Evolutionary conservation across 2,113 vertebrate genomes (phyloP).

Genomic region (Aleadryas rufinucha): DNA sequence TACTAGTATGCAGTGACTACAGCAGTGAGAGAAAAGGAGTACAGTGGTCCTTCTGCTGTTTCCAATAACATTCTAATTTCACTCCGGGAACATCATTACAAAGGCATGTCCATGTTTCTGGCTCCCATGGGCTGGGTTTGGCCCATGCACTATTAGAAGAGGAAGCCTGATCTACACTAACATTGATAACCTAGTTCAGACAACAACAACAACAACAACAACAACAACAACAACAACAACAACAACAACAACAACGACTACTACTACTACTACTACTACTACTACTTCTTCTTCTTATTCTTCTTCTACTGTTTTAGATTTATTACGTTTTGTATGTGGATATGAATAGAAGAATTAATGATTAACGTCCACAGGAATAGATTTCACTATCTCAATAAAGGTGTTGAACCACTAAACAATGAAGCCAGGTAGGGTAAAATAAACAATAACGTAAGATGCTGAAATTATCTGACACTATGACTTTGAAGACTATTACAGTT

Average conservation of each 20-base stretch:
- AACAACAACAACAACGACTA: not conserved
- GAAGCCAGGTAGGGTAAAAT: not conserved
- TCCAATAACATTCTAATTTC: not conserved
- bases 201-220: not conserved
- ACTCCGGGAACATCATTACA: not conserved
- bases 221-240: no score
- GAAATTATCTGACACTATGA: not conserved
- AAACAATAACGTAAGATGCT: not conserved
- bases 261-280: not conserved
- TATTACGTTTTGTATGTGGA: not conserved
- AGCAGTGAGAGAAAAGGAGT: not conserved
- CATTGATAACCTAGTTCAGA: not conserved
- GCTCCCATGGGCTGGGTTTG: not conserved
- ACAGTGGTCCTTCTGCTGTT: not conserved
- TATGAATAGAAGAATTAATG: not conserved
- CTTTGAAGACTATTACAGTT: not conserved
- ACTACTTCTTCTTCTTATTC: not conserved
- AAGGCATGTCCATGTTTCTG: not conserved
- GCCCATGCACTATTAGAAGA: not conserved
- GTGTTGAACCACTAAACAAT: not conserved
- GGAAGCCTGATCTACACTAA: not conserved
- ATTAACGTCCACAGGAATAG: not conserved
- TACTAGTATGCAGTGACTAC: not conserved
- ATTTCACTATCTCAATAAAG: not conserved
- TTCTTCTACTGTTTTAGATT: not conserved